Base-by-base conservation (phyloP, 2,113 vertebrate genomes). In the Phocoena phocoena region DNA sequence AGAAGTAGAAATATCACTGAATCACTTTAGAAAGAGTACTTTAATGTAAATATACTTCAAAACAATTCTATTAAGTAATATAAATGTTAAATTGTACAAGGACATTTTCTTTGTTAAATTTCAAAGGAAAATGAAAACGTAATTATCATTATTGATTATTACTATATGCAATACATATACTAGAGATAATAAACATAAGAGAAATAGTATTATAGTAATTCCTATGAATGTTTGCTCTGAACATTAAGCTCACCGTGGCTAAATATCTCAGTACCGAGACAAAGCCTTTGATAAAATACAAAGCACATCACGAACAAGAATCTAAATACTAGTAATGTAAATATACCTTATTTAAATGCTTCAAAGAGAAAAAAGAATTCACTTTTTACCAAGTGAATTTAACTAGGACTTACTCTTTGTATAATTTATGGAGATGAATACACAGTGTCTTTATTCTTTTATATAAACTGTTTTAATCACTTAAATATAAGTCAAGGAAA, bases 41-140 rank as follows among this genome's bases (percentile, higher is more conserved):
- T 93, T 90, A 95, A 85, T 67, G 21, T 23, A 88, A 92, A 70
- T 36, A 84, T 50, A 89, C 15, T 96, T 92, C 23, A 94, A 96
- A 94, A 71, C 92, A 96, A 98, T 96, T 88, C 41, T 73, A 88
- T 86, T 96, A 93, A 88, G 82, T 93, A 84, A 82, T 79, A 88
- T 73, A 83, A 90, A 96, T 91, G 62, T 81, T 93, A 94, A 93
- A 84, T n/a, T 33, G 92, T 44, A 53, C 28, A 93, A 55, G 41
- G n/a, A 58, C 28, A 92, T 96, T 96, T 93, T 95, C 62, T 85
- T 90, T 90, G 84, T 92, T 95, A 91, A 87, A 96, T 93, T 93
- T 96, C 65, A 96, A 98, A 96, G 36, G 79, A 86, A 97, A 92
- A 2, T n/a, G 47, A 93, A 97, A 93, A 95, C 80, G 5, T 55